phyloP scores from a whole-genome alignment of 1,140 invertebrate species.

The Drosophila carrolli region DNA sequence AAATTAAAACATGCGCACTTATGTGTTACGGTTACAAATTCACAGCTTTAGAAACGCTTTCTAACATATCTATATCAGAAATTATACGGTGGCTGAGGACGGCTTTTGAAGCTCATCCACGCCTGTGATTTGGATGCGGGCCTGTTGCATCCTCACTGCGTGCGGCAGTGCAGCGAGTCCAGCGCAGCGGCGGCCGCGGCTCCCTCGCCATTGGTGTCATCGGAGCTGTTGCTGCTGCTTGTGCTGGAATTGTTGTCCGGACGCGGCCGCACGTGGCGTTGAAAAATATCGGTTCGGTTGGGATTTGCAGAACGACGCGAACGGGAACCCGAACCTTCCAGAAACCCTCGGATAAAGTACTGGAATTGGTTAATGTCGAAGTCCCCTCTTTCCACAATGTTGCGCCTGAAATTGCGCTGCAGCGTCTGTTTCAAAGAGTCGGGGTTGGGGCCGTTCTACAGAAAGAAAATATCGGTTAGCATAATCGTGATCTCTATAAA shows the following conservation, averaged over 20 bases:
- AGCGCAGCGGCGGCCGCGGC: constrained; percentile 6
- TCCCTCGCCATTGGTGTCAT: constrained; percentile 32
- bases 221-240: constrained; percentile 33
- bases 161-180: constrained; percentile 49
- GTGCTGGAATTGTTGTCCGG: constrained; percentile 10
- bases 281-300: neutral
- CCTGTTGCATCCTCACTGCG: constrained; percentile 48
- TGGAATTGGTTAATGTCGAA: constrained; percentile 62
- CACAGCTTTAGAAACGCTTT: constrained; percentile 64
- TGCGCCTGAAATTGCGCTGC: constrained; percentile 62
- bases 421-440: constrained; percentile 82
- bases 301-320: neutral
- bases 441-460: constrained; percentile 85
- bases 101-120: constrained; percentile 13
- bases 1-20: constrained; percentile 54
- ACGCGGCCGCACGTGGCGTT: neutral
- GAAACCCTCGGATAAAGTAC: constrained; percentile 61
- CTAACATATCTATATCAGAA: constrained; percentile 9
- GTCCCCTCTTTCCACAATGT: constrained; percentile 34
- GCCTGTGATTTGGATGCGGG: neutral
- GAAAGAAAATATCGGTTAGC: neutral
- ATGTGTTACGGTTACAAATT: constrained; percentile 56
- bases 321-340: constrained; percentile 16
- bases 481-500: neutral
- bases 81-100: constrained; percentile 11